These are phyloP conservation scores for Muricea muricata DNA, from an alignment of 92 coral and sea anemone genomes.

Conservation along the genomic window DNA sequence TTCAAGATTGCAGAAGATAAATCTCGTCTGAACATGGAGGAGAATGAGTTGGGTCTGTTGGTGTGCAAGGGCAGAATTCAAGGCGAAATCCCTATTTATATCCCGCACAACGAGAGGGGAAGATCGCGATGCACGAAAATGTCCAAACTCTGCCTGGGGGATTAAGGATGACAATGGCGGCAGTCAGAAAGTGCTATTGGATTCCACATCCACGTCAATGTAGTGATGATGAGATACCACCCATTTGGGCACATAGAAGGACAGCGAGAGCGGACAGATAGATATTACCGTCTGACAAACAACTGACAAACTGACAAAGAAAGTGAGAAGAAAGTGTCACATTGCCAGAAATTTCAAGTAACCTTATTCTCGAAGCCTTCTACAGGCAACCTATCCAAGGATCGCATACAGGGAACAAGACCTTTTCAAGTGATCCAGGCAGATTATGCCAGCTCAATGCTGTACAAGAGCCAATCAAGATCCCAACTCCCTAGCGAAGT, in stretches of 20 bases:
- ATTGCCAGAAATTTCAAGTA: neutral
- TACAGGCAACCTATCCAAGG: neutral
- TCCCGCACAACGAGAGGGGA: neutral
- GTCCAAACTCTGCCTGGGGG: neutral
- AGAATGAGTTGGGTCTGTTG: neutral
- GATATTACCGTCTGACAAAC: no score
- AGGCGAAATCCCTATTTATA: no score
- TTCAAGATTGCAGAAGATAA: neutral
- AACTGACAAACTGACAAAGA: no score
- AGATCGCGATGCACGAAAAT: neutral
- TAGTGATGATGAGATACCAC: no score
- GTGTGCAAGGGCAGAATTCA: no score
- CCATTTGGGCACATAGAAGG: no score
- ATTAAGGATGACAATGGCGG: neutral
- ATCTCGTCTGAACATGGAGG: no score
- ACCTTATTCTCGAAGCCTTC: neutral
- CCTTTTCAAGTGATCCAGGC: constrained; percentile 10
- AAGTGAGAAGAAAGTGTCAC: neutral
- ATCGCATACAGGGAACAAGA: neutral
- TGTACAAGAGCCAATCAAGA: no score
- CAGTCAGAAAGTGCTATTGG: neutral
- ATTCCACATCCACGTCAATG: neutral
- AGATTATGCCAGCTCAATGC: constrained; percentile 39
- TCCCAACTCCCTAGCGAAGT: no score
- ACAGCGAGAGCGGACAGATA: no score